These are phyloP conservation scores for Drepana arcuata DNA, from an alignment of 1,140 invertebrate species.

Conservation along the genomic window DNA sequence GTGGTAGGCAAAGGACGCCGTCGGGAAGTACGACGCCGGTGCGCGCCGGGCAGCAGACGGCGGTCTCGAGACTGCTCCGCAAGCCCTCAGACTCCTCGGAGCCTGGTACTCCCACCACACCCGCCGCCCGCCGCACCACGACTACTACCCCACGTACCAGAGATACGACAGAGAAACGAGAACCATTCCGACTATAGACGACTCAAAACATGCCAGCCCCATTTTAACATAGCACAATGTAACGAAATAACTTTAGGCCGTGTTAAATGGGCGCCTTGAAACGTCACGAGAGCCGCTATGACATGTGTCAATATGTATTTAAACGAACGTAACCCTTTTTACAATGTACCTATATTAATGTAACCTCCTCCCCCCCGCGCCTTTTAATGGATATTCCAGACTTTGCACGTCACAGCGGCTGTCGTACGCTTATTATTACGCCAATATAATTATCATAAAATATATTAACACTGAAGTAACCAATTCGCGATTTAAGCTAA, in stretches of 20 bases:
- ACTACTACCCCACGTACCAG: constrained; percentile 48
- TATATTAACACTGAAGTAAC: constrained; percentile 65
- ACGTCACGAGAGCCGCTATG: no score
- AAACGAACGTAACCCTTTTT: no score
- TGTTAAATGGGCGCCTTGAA: no score
- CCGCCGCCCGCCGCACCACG: constrained; percentile 48
- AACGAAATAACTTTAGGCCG: no score
- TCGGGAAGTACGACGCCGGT: constrained; percentile 80
- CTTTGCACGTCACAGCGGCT: constrained; percentile 23
- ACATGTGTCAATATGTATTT: no score
- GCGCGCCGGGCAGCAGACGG: constrained; percentile 74
- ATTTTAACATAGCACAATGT: no score
- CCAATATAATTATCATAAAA: constrained; percentile 39
- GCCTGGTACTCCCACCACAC: constrained; percentile 48
- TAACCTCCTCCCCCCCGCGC: no score
- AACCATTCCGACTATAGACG: constrained; percentile 67
- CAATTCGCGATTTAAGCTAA: constrained; percentile 60
- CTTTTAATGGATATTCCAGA: no score
- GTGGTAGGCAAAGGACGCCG: constrained; percentile 77
- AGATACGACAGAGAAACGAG: constrained; percentile 61
- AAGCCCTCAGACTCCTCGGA: constrained; percentile 79
- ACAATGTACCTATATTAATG: no score
- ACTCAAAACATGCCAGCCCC: constrained; percentile 9
- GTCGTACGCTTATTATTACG: constrained; percentile 24
- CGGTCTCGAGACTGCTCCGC: constrained; percentile 75